Conservation (phyloP, 2,797 vertebrate species). For the Ctenosaura bakeri region DNA sequence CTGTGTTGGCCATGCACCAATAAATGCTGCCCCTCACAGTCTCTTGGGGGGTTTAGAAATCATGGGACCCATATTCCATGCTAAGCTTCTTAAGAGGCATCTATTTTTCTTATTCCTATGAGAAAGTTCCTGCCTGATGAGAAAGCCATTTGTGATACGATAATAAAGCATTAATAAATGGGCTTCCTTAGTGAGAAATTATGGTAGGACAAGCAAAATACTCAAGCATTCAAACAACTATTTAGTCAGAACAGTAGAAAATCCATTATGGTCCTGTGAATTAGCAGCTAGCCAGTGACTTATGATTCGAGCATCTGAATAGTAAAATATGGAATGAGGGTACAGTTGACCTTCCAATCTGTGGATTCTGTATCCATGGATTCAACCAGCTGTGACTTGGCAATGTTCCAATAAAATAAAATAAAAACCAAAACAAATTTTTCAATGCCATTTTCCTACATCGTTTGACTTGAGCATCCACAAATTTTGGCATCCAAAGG, state of each 20-base stretch:
- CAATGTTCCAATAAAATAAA: too few species aligned
- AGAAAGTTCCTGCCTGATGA: background rate
- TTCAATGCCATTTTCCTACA: too few species aligned
- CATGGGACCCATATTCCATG: background rate
- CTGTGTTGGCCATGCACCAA: too few species aligned
- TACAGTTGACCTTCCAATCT: too few species aligned
- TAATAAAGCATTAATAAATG: background rate
- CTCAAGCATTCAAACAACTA: background rate
- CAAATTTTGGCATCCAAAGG: too few species aligned
- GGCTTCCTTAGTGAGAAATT: background rate
- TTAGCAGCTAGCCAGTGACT: background rate
- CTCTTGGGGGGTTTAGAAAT: background rate
- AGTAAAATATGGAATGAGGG: background rate
- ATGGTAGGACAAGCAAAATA: background rate
- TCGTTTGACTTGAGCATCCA: too few species aligned
- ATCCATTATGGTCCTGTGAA: background rate
- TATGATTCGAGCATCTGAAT: background rate
- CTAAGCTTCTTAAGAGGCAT: background rate
- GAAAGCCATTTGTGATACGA: background rate
- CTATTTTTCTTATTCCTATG: background rate
- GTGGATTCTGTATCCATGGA: too few species aligned
- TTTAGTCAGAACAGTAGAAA: background rate
- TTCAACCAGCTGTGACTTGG: too few species aligned
- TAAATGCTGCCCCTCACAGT: too few species aligned
- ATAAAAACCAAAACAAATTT: too few species aligned